phyloP scores from a whole-genome alignment of 2,113 vertebrate genomes.

The Sinocyclocheilus anshuiensis region DNA sequence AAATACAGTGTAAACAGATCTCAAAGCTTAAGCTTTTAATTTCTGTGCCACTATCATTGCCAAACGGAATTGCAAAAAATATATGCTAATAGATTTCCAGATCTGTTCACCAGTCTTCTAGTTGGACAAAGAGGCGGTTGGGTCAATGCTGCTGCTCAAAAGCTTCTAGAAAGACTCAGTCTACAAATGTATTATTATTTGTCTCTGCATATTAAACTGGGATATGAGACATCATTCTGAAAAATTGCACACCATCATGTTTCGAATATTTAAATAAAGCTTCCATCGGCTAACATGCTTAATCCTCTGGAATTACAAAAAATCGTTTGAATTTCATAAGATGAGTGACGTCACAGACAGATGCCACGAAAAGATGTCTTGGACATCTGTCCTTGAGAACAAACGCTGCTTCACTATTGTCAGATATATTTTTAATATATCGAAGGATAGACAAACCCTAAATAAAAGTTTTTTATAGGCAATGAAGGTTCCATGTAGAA shows the following conservation, averaged over 20 bases:
- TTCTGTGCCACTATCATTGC: neutral
- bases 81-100: neutral
- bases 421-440: neutral
- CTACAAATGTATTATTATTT: neutral
- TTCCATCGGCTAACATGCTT: neutral
- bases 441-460: neutral
- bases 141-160: neutral
- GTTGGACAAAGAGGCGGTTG: neutral
- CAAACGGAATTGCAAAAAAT: neutral
- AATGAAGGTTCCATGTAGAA: neutral
- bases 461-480: neutral
- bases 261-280: neutral
- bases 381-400: neutral
- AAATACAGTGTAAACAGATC: neutral
- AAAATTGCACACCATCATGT: neutral
- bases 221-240: neutral
- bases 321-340: neutral
- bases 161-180: neutral
- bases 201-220: neutral
- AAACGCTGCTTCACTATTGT: neutral
- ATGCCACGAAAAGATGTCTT: neutral
- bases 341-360: neutral
- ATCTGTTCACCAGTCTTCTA: neutral
- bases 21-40: neutral
- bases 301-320: conserved; percentile 27